Base-by-base conservation (phyloP, 30 jellyfish, hydroid and myxozoan genomes). In the Cassiopea andromeda region DNA sequence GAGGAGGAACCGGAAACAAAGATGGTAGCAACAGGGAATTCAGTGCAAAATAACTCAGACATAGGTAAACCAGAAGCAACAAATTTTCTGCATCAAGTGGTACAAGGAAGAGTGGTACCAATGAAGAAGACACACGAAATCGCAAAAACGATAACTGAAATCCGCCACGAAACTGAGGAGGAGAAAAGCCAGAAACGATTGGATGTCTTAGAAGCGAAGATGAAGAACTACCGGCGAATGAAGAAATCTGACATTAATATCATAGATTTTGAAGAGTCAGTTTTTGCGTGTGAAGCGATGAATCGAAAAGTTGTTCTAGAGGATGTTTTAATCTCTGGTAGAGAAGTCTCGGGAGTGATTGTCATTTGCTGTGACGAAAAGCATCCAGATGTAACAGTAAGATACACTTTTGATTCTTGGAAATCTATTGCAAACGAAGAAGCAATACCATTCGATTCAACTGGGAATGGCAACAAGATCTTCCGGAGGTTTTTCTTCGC, bases 391-490 rank as follows among this genome's bases (percentile, higher is more conserved):
- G 93, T 86, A 45, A 49, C 59, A 15, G 57, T 86, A 0, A 47
- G 89, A 64, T 67, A 50, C 48, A 87, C 94, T 44, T 45, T 83
- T 1, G 90, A 87, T 70, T 81, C 86, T 14, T 87, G 94, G 94
- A 77, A 69, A 48, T 45, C 94, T 0, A 48, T 38, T 7, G 3
- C 82, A 61, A 81, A 78, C 44, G 80, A 61, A 46, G 88, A 75
- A 61, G 93, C 93, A 16, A 68, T 48, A 10, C 80, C 80, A 45
- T 48, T 70, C 67, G 13, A 18, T 38, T 64, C 84, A 8, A 60
- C 7, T 75, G 16, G n/a, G 49, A 77, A 44, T 1, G 46, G 19
- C 46, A 80, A 75, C 50, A 74, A 64, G 43, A 17, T 27, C 38
- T 44, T 44, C 13, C 74, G 68, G 14, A 48, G 60, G 68, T 87